Percentiles rank a stretch among this genome's conserved stretches.
These are phyloP conservation scores for Origma solitaria DNA, from an alignment of 2,113 vertebrate species.

Conservation along the genomic window DNA sequence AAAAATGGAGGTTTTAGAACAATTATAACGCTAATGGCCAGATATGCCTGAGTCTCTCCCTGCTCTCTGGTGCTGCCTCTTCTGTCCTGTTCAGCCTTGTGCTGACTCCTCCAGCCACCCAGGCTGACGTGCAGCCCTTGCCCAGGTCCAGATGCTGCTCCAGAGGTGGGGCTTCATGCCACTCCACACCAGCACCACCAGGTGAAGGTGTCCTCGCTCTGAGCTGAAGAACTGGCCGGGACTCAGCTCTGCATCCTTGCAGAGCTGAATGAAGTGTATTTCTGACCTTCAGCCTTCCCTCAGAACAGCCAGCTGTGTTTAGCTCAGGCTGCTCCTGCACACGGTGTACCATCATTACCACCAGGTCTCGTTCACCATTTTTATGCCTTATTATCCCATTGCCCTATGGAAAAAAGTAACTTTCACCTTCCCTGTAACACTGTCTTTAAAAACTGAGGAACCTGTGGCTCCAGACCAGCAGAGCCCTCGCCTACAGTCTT, in stretches of 20 bases:
- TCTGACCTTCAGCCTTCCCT: not conserved
- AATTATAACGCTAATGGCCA: not conserved
- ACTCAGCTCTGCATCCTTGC: not conserved
- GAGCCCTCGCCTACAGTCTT: not conserved
- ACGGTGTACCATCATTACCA: accelerated
- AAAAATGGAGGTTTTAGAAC: accelerated
- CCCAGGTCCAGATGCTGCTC: not conserved
- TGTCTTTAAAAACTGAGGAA: not conserved
- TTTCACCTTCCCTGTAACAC: not conserved
- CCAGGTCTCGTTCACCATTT: not conserved
- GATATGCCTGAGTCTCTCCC: too few species aligned
- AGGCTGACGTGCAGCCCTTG: accelerated
- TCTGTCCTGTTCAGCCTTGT: not conserved
- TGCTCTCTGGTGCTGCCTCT: not conserved
- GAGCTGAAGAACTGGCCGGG: not conserved
- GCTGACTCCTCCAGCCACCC: not conserved
- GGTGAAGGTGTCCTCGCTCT: accelerated
- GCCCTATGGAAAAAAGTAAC: not conserved
- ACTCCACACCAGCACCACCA: not conserved
- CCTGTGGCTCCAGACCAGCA: not conserved
- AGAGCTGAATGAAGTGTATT: not conserved
- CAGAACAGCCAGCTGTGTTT: not conserved
- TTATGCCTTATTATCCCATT: not conserved
- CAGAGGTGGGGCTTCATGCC: too few species aligned
- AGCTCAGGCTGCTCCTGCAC: not conserved